Evolutionary conservation across 2,797 vertebrate genomes (phyloP).

Genomic region (Gobionotothen gibberifrons): DNA sequence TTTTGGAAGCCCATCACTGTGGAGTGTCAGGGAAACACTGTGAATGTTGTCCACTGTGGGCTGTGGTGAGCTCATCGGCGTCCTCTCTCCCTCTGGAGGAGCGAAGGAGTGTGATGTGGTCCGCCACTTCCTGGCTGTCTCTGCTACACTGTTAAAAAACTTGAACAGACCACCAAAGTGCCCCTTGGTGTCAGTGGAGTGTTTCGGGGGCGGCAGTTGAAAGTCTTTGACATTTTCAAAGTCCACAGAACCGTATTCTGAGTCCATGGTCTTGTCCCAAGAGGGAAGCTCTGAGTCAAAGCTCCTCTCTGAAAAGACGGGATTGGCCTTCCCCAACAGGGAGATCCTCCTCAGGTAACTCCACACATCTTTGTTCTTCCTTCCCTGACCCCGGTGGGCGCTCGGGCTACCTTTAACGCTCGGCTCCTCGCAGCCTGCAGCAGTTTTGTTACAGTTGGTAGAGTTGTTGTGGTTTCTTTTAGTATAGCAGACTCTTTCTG

Average conservation of each 20-base stretch:
- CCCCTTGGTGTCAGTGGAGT: slow-evolving; percentile 77
- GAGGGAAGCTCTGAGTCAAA: slow-evolving; percentile 85
- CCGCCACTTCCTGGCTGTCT: slow-evolving; percentile 89
- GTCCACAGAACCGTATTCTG: slow-evolving; percentile 80
- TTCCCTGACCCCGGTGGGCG: slow-evolving; percentile 74
- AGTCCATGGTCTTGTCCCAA: slow-evolving; percentile 84
- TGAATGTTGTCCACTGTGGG: slow-evolving; percentile 66
- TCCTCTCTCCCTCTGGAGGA: slow-evolving; percentile 84
- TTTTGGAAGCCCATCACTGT: slow-evolving; percentile 62
- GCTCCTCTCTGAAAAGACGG: slow-evolving; percentile 84
- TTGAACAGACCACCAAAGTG: slow-evolving; percentile 89
- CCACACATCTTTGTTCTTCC: slow-evolving; percentile 89
- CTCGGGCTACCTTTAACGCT: slow-evolving; percentile 75
- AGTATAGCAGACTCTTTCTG: slow-evolving; percentile 74
- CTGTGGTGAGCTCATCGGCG: slow-evolving; percentile 74
- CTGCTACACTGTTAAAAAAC: slow-evolving; percentile 90
- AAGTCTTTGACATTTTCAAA: slow-evolving; percentile 83
- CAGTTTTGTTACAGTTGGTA: slow-evolving; percentile 79
- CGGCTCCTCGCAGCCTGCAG: slow-evolving; percentile 76
- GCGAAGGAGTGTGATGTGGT: slow-evolving; percentile 87
- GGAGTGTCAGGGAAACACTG: slow-evolving; percentile 72
- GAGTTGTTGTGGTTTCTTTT: slow-evolving; percentile 79
- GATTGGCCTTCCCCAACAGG: slow-evolving; percentile 83
- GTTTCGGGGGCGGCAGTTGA: slow-evolving; percentile 74
- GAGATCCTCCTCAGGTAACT: slow-evolving; percentile 92